Conservation (phyloP, 2,888 invertebrate species). For the Harpalus rubripes region DNA sequence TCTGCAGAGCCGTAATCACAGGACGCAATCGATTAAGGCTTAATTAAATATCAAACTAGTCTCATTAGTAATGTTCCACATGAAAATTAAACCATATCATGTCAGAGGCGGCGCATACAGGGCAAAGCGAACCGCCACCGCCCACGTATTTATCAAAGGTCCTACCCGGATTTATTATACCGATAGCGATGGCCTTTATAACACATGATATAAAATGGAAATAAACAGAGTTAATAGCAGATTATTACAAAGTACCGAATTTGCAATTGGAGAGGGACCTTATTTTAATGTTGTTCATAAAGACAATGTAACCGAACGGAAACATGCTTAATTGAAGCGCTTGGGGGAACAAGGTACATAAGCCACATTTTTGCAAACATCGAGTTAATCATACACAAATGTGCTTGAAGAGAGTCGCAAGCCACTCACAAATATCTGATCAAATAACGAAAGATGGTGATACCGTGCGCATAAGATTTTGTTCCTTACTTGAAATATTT, state of each 20-base stretch:
- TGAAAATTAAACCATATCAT: conserved; percentile 65
- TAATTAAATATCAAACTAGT: conserved; percentile 67
- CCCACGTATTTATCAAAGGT: conserved; percentile 64
- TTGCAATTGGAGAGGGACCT: neutral
- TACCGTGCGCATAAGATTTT: too few relatives aligned
- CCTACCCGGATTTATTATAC: neutral
- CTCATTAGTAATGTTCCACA: conserved; percentile 65
- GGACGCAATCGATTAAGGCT: conserved; percentile 63
- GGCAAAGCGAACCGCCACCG: conserved; percentile 28
- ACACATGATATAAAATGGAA: neutral
- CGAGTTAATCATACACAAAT: too few relatives aligned
- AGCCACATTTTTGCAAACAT: too few relatives aligned
- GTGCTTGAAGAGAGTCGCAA: too few relatives aligned
- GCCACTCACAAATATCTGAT: too few relatives aligned
- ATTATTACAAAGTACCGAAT: neutral
- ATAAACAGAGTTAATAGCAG: neutral
- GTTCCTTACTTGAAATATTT: too few relatives aligned
- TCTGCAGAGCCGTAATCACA: conserved; percentile 58
- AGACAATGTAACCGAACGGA: neutral
- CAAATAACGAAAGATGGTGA: too few relatives aligned
- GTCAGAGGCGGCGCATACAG: conserved; percentile 25
- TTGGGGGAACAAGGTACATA: too few relatives aligned
- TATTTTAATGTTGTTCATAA: neutral
- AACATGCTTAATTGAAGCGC: too few relatives aligned
- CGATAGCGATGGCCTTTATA: neutral